phyloP scores from a whole-genome alignment of 2,113 vertebrate genomes.

The Theristicus caerulescens region DNA sequence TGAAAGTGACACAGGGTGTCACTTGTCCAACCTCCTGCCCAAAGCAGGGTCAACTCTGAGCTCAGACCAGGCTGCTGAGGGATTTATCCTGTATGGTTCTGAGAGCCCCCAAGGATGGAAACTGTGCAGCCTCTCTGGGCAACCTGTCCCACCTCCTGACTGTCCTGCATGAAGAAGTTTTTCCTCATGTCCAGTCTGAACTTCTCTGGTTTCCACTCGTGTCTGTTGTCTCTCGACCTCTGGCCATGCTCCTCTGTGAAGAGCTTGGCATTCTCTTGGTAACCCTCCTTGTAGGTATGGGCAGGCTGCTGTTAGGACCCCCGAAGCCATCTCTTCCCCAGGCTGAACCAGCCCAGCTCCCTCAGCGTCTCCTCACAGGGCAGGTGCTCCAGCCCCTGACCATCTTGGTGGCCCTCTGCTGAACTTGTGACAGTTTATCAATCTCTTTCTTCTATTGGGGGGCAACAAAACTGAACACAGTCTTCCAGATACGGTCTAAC shows the following conservation, averaged over 20 bases:
- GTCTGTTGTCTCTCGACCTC: neutral
- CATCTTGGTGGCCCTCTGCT: neutral
- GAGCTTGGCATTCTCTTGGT: neutral
- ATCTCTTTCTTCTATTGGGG: neutral
- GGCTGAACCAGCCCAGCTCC: neutral
- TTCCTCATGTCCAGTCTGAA: neutral
- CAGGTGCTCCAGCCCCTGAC: neutral
- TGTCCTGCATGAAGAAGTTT: neutral
- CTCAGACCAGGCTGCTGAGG: neutral
- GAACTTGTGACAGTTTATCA: neutral
- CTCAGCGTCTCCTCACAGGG: neutral
- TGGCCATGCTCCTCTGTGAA: neutral
- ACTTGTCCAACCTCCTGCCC: neutral
- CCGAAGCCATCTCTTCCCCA: no score
- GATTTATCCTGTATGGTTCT: neutral
- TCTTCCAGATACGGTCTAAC: neutral
- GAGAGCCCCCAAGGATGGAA: neutral
- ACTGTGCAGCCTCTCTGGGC: no score
- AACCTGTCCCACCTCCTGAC: neutral
- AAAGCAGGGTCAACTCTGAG: neutral
- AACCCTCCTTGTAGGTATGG: neutral
- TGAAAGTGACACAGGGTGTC: neutral
- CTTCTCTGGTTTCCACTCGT: neutral
- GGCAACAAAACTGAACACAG: neutral
- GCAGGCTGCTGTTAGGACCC: neutral